Conservation (phyloP, 2,888 invertebrate species). For the Tipula vernalis region DNA sequence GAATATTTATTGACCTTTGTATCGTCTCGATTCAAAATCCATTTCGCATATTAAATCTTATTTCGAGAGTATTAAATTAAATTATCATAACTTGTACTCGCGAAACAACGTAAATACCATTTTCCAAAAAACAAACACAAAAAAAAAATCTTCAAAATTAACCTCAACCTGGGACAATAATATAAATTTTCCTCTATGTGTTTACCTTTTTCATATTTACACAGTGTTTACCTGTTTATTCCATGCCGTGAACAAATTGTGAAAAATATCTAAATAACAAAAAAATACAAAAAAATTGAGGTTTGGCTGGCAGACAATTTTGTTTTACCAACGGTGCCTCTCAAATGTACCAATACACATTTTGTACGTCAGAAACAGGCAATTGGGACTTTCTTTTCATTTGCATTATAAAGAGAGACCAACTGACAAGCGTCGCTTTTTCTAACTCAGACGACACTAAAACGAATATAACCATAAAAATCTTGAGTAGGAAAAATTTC, state of each 20-base stretch:
- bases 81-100: background rate
- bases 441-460: no score
- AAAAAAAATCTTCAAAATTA: background rate
- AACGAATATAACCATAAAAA: no score
- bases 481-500: no score
- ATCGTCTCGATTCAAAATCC: background rate
- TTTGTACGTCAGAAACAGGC: no score
- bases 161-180: background rate
- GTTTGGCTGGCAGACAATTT: no score
- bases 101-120: background rate
- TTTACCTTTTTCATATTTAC: background rate
- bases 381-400: no score
- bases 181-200: background rate
- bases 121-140: background rate
- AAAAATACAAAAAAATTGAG: no score
- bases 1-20: background rate
- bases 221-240: background rate
- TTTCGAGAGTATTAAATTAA: background rate
- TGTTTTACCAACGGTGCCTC: no score
- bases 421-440: no score
- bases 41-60: background rate
- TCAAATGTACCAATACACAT: no score
- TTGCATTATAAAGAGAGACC: no score
- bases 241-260: background rate
- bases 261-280: background rate